phyloP scores from a whole-genome alignment of 2,113 vertebrate species.

The Neolamprologus kungweensis region DNA sequence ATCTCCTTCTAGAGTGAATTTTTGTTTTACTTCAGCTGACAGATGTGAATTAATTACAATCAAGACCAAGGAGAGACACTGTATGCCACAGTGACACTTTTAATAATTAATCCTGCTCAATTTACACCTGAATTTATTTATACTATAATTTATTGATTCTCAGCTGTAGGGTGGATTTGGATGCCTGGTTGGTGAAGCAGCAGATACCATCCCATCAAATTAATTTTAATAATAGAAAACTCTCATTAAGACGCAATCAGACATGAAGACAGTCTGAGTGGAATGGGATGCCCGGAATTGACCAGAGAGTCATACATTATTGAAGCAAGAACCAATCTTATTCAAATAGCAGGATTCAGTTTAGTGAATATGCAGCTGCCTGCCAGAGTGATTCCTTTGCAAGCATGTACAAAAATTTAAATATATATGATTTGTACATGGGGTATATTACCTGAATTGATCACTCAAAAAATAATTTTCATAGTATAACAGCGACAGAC shows the following conservation, averaged over 20 bases:
- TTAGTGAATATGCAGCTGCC: not conserved
- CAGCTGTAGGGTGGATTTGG: constrained; percentile 11
- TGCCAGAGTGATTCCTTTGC: constrained; percentile 9
- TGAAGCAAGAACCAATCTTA: constrained; percentile 65
- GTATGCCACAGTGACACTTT: constrained; percentile 27
- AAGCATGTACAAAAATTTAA: not conserved
- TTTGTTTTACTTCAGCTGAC: constrained; percentile 22
- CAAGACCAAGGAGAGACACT: constrained; percentile 23
- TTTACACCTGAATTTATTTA: constrained; percentile 70
- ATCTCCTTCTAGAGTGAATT: not conserved
- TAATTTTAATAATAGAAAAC: constrained; percentile 77
- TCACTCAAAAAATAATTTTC: constrained; percentile 24
- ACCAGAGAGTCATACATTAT: constrained; percentile 71
- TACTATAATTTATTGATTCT: constrained; percentile 66
- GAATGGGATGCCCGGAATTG: constrained; percentile 54
- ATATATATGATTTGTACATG: not conserved
- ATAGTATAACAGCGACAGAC: not conserved
- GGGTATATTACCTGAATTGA: constrained; percentile 26
- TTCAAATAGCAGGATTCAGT: constrained; percentile 58
- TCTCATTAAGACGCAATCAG: constrained; percentile 76
- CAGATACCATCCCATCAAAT: constrained; percentile 61
- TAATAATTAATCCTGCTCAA: constrained; percentile 73
- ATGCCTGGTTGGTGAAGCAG: constrained; percentile 24
- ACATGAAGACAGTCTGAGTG: constrained; percentile 59
- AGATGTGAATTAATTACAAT: constrained; percentile 52